Evolutionary conservation across 2,888 invertebrate genomes (phyloP), one percentile per base, ranked within the genome.

Genomic region (Epistrophe grossulariae): DNA sequence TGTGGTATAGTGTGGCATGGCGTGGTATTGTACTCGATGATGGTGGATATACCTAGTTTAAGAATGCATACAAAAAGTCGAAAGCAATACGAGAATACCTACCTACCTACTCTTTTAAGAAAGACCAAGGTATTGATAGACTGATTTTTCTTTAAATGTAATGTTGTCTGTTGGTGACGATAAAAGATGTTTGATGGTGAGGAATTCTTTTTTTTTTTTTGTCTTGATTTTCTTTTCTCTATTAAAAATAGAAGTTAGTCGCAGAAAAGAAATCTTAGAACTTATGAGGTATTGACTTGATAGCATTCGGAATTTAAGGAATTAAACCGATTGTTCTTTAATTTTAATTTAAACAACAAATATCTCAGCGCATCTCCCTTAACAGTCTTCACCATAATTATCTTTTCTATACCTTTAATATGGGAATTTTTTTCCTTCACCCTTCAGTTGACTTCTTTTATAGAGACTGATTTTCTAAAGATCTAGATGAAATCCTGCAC

Each of bases 121-220:
- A 45, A 28, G 28, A 55, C 35, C 11, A 3, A 15, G 60, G 50
- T 66, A 38, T n/a, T 40, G 71, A 71, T 40, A 48, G 64, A 43
- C 57, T 64, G 64, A 77, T 72, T 77, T n/a, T 71, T 52, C 57
- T 77, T 77, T 70, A 55, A 68, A 55, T 70, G 55, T 55, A 66
- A 66, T 59, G 78, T 72, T 66, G 66, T 82, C 82, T 82, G 82
- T 78, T 78, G 78, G 66, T 71, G 82, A 82, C 57, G 24, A 82
- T 73, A 79, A 74, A 74, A 60, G 43, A 68, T 57, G 76, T 76
- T 68, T 52, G 68, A 48, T 52, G 50, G 59, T 3, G 45, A 57
- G 17, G 76, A 62, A 35, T 73, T 60, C 6, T n/a, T 74, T 38
- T 19, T 6, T 24, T 19, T 62, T 60, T n/a, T 11, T 55, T 38